These are phyloP conservation scores for Penaeus monodon DNA, from an alignment of 2,888 invertebrate species.

Conservation along the genomic window DNA sequence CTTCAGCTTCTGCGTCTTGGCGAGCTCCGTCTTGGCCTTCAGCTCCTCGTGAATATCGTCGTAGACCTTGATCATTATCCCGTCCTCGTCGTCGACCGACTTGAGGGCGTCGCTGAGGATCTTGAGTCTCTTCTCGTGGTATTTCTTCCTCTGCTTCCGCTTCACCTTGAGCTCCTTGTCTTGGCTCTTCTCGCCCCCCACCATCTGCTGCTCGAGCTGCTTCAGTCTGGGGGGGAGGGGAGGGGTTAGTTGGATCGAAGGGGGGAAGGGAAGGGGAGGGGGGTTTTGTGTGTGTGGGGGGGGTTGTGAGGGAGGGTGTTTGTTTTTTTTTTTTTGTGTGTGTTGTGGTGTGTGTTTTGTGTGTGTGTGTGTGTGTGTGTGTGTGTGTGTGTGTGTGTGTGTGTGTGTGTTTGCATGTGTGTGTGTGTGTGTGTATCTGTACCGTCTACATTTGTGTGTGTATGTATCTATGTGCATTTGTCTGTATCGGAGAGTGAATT, in stretches of 20 bases:
- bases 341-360: no score
- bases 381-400: no score
- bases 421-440: no score
- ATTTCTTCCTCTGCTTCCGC: slow-evolving; percentile 78
- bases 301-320: background rate
- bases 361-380: no score
- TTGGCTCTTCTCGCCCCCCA: slow-evolving; percentile 83
- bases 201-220: slow-evolving; percentile 80
- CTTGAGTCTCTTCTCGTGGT: slow-evolving; percentile 78
- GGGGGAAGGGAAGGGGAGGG: background rate
- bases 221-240: slow-evolving; percentile 72
- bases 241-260: background rate
- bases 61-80: slow-evolving; percentile 80
- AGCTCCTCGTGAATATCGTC: slow-evolving; percentile 84
- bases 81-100: slow-evolving; percentile 78
- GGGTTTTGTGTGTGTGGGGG: no score
- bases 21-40: slow-evolving; percentile 78
- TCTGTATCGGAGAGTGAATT: no score
- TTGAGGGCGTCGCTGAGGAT: slow-evolving; percentile 78
- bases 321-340: no score
- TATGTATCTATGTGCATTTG: no score
- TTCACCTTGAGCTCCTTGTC: slow-evolving; percentile 81
- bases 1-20: slow-evolving; percentile 78
- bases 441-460: no score
- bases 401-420: no score